Evolutionary conservation across 2,888 invertebrate genomes (phyloP).

Genomic region (Eutolmus rufibarbis): DNA sequence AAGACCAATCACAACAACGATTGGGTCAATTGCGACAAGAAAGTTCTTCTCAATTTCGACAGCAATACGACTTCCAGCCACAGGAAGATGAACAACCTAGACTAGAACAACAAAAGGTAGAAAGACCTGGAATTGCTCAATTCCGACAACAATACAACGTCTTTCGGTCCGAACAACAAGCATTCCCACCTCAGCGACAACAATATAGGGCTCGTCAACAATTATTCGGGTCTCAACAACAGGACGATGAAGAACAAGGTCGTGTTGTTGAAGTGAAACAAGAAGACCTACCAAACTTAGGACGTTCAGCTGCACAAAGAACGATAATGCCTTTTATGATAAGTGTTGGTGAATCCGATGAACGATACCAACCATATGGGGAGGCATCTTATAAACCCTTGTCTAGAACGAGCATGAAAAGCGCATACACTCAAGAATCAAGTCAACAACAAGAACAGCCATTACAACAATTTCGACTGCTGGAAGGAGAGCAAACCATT

Average conservation of each 20-base stretch:
- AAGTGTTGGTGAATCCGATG: constrained; percentile 54
- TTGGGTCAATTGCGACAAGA: background rate
- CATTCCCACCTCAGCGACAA: constrained; percentile 40
- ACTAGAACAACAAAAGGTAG: constrained; percentile 48
- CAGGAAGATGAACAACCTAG: constrained; percentile 42
- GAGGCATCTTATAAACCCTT: constrained; percentile 46
- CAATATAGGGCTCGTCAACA: background rate
- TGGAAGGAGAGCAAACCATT: constrained; percentile 44
- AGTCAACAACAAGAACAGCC: background rate
- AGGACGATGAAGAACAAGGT: constrained; percentile 48
- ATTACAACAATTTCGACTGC: background rate
- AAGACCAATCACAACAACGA: background rate
- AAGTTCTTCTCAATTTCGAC: background rate
- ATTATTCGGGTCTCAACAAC: constrained; percentile 38
- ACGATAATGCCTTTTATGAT: constrained; percentile 53
- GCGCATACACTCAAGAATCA: background rate
- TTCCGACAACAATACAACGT: background rate
- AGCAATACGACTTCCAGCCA: constrained; percentile 42
- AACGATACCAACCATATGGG: constrained; percentile 51
- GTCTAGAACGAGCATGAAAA: background rate
- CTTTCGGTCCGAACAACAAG: constrained; percentile 3
- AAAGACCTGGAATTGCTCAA: background rate
- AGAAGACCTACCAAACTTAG: background rate
- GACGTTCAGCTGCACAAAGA: background rate
- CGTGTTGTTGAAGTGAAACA: constrained; percentile 36